A percentile compares a stretch with the other conserved stretches of the same genome.
phyloP scores from a whole-genome alignment of 2,888 invertebrate species.

The Pachliopta kotzebuea region DNA sequence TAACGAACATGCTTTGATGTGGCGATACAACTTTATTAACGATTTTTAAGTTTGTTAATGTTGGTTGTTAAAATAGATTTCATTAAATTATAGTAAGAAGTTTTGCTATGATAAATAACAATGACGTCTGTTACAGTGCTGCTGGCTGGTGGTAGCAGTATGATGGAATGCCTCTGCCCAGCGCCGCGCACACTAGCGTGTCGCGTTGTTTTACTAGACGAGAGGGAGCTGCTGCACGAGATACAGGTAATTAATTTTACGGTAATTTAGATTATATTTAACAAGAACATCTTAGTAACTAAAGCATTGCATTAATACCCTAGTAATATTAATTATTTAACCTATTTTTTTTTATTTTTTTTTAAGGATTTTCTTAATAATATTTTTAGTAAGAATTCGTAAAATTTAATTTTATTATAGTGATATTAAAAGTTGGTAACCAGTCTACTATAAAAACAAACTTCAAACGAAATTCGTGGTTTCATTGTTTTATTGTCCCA shows the following conservation, averaged over 20 bases:
- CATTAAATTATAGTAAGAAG: background rate
- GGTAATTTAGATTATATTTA: background rate
- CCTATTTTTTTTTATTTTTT: no score
- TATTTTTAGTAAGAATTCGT: no score
- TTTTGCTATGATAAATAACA: background rate
- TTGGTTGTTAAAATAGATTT: background rate
- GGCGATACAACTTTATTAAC: no score
- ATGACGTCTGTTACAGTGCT: conserved; percentile 33
- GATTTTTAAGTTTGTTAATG: no score
- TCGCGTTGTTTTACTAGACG: conserved; percentile 94
- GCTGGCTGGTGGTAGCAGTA: conserved; percentile 46
- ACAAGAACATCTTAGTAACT: background rate
- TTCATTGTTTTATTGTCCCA: background rate
- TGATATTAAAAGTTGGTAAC: background rate
- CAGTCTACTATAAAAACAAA: background rate
- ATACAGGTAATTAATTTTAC: conserved; percentile 84
- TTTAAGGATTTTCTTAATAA: no score
- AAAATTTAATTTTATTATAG: no score
- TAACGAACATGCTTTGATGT: background rate
- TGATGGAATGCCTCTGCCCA: conserved; percentile 80
- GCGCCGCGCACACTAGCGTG: conserved; percentile 84
- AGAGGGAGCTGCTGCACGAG: conserved; percentile 93
- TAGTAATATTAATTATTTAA: no score
- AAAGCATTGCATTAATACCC: no score
- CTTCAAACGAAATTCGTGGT: background rate